Evolutionary conservation across 2,797 vertebrate genomes (phyloP), one percentile per base, ranked within the genome.

Genomic region (Lycodopsis pacificus): DNA sequence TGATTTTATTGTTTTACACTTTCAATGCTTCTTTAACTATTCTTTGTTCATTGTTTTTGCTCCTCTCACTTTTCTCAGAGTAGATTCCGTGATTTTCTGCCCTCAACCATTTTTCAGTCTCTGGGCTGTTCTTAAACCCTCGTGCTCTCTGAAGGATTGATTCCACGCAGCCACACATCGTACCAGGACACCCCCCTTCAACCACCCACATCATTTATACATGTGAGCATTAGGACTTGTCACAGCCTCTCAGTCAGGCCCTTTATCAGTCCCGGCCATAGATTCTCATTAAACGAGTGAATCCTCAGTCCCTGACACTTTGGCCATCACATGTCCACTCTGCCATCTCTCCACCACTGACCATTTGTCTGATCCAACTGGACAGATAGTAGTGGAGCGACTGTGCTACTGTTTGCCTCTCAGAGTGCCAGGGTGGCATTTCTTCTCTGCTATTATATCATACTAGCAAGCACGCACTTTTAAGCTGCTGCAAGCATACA

Each of bases 261-360:
- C 89, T 90, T 85, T 83, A 88, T 91, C 89, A 86, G 88, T 72
- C 79, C 77, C 44, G 89, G 84, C 92, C 89, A 93, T 93, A 93
- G 91, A 92, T 94, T 89, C 93, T 93, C 93, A 94, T 94, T 94
- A 95, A 93, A 90, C 32, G 85, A 77, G 80, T 90, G 84, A 89
- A 81, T 90, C 86, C 72, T 57, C 78, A 61, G 78, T 83, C 80
- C 75, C 76, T 91, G 91, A 92, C 92, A 92, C 91, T 91, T 79
- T 57, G 84, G 85, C 90, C 84, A 92, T 93, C 88, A 89, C 88
- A 86, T 46, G 90, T 91, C 89, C 86, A 68, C 85, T 76, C 86
- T 74, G 75, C 84, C 82, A 76, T 88, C 77, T 72, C 86, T 84
- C 88, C 87, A 63, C 86, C 69, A n/a, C 81, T 82, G 90, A 80